Base-by-base conservation (phyloP, 2,888 invertebrate species). In the Harpagoxenus sublaevis region DNA sequence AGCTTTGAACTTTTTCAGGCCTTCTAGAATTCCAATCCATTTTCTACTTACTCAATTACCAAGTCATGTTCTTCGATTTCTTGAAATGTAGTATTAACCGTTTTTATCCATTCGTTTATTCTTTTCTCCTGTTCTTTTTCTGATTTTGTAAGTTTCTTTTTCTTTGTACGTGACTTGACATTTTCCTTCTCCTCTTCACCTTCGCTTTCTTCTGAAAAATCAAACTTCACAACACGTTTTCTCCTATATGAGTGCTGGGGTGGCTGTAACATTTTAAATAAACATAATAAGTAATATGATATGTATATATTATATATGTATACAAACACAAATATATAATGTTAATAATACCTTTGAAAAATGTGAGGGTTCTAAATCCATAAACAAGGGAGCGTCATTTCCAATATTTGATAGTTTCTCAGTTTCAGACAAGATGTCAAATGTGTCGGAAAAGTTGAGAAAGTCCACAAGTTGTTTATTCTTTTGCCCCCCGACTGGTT, bases 301-400 rank as follows among this genome's bases (percentile, higher is more conserved):
- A 42, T 42, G 15, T 8, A 28, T 23, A n/a, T 35, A 23, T 23
- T 23, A 23, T 18, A 53, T n/a, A 53, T n/a, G n/a, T 12, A 23
- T 1, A 48, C 31, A 45, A 39, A 63, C 2, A 42, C 45, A 39
- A 39, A 31, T 55, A 15, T 53, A n/a, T 31, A 65, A n/a, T 35
- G 31, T 74, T 57, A 74, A 48, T 42, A 62, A n/a, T 65, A 83
- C 82, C 31, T 63, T 39, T 4, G 63, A n/a, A 31, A 83, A 77
- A 53, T 31, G 79, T 31, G 74, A 28, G n/a, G 82, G 79, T 51
- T 81, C 79, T 18, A 60, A 39, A 81, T 81, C 79, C 60, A 73
- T 12, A 18, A 81, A 81, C 3, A 81, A 60, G 10, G 60, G 73
- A 60, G 18, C 18, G 0, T 57, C 42, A 35, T 53, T n/a, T 42